These are phyloP conservation scores for Drosophila picticornis DNA, from an alignment of 2,888 invertebrate genomes.

Conservation along the genomic window DNA sequence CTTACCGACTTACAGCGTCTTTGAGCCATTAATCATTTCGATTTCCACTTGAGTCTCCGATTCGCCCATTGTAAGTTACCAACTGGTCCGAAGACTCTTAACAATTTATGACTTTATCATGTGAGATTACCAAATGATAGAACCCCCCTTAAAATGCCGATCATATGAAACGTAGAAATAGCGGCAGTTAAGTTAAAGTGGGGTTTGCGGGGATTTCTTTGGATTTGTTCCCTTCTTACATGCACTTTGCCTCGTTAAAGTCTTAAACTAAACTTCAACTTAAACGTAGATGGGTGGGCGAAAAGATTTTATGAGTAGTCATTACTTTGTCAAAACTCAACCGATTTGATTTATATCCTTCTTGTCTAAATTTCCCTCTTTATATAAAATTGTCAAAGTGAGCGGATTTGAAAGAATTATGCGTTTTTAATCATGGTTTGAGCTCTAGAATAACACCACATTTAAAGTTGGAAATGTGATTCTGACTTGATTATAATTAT, in stretches of 20 bases:
- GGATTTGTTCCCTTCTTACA: not conserved
- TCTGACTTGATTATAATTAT: too few relatives aligned
- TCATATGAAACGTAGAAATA: conserved; percentile 2
- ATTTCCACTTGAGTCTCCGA: conserved; percentile 15
- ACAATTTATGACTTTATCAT: conserved; percentile 53
- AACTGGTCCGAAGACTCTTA: conserved; percentile 9
- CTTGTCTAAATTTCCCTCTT: not conserved
- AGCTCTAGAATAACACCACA: not conserved
- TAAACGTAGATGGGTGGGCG: not conserved
- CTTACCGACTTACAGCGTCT: conserved; percentile 18
- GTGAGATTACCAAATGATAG: conserved; percentile 12
- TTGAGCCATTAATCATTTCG: conserved; percentile 54
- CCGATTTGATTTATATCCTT: not conserved
- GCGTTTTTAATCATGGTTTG: not conserved
- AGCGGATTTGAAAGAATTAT: not conserved
- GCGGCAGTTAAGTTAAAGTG: not conserved
- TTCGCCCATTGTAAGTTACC: conserved; percentile 23
- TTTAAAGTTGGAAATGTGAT: not conserved
- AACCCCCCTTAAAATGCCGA: conserved; percentile 15
- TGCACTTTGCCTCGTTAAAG: not conserved
- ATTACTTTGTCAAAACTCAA: not conserved
- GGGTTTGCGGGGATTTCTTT: not conserved
- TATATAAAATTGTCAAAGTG: not conserved
- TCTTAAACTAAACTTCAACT: not conserved
- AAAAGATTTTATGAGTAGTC: not conserved